Conservation (phyloP, 2,888 invertebrate genomes). For the Clanis bilineata region DNA sequence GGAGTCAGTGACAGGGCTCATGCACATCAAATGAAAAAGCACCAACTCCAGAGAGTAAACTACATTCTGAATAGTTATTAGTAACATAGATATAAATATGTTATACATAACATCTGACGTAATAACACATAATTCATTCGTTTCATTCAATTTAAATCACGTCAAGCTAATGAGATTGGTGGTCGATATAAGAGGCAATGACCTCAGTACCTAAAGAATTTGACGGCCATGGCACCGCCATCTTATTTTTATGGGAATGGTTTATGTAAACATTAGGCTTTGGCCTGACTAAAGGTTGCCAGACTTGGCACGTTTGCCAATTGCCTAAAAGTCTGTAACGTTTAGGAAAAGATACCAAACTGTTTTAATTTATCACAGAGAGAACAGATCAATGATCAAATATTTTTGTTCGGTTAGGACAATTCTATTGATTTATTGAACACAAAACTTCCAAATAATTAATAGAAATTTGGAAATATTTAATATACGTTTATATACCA, state of each 20-base stretch:
- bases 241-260: slow-evolving; percentile 24
- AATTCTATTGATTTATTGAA: too few relatives aligned
- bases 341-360: background rate
- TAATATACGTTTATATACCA: too few relatives aligned
- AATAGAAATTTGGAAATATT: too few relatives aligned
- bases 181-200: slow-evolving; percentile 41
- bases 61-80: too few relatives aligned
- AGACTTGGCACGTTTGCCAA: slow-evolving; percentile 18
- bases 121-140: too few relatives aligned
- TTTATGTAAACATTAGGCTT: slow-evolving; percentile 24
- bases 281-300: slow-evolving; percentile 17
- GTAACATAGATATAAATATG: too few relatives aligned
- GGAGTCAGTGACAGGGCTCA: too few relatives aligned
- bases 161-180: slow-evolving; percentile 26
- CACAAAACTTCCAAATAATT: too few relatives aligned
- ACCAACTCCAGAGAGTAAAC: too few relatives aligned
- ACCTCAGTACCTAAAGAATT: slow-evolving; percentile 37
- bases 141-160: too few relatives aligned
- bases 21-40: too few relatives aligned
- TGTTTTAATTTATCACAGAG: background rate
- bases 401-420: background rate
- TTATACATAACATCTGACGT: too few relatives aligned
- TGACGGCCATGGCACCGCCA: slow-evolving; percentile 35
- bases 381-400: background rate
- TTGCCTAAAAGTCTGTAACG: background rate